Conservation (phyloP, 2,797 vertebrate genomes). For the Manis crassicaudata region DNA sequence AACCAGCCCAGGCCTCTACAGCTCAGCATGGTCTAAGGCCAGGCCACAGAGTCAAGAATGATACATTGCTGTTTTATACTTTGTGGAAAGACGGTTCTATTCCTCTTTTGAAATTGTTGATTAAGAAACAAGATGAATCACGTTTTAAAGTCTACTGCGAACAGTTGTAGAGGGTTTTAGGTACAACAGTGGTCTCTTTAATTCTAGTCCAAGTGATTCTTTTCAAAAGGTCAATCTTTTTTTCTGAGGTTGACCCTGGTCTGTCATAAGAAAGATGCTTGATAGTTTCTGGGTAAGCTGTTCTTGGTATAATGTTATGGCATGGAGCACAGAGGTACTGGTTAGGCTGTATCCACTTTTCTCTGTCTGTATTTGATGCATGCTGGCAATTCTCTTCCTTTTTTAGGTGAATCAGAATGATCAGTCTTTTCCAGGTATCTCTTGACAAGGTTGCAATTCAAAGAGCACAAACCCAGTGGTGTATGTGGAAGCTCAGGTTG, state of each 20-base stretch:
- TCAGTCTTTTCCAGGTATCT: background rate
- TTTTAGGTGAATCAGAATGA: background rate
- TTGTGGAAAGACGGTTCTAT: background rate
- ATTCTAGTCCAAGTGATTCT: background rate
- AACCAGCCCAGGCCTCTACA: rapidly evolving
- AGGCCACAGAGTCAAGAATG: background rate
- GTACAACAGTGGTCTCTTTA: background rate
- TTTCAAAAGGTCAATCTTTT: background rate
- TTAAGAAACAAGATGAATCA: background rate
- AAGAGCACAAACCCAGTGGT: background rate
- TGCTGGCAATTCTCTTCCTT: background rate
- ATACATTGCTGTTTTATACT: background rate
- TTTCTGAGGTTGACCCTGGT: background rate
- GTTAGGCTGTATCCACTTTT: background rate
- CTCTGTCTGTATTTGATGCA: background rate
- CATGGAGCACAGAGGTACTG: background rate
- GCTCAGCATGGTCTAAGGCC: too few relatives aligned
- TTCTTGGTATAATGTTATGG: background rate
- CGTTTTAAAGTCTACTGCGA: background rate
- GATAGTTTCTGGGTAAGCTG: background rate
- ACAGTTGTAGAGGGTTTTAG: background rate
- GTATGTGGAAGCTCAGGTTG: background rate
- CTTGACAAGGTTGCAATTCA: background rate
- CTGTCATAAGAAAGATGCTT: background rate
- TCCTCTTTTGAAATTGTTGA: background rate